Conservation (phyloP, 2,797 vertebrate genomes). For the Potorous gilbertii region DNA sequence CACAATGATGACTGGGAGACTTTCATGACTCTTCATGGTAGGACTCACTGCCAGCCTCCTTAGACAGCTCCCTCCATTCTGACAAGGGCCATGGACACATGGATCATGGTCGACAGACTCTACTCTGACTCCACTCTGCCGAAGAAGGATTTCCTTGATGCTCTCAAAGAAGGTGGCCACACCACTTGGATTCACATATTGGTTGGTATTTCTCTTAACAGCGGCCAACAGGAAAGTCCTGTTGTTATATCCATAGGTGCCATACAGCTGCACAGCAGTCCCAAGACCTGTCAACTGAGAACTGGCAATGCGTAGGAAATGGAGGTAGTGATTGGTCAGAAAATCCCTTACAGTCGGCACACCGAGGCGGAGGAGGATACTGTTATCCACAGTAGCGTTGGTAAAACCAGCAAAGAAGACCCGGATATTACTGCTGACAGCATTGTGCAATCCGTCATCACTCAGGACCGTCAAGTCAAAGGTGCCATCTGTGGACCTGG, state of each 20-base stretch:
- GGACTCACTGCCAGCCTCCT: slow-evolving; percentile 90
- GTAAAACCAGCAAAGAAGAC: slow-evolving; percentile 92
- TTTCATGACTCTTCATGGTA: slow-evolving; percentile 89
- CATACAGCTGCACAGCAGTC: slow-evolving; percentile 93
- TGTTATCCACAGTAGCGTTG: slow-evolving; percentile 96
- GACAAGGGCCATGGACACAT: slow-evolving; percentile 93
- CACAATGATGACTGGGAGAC: slow-evolving; percentile 92
- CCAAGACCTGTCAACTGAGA: slow-evolving; percentile 96
- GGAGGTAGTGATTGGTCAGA: slow-evolving; percentile 94
- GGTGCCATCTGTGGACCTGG: slow-evolving; percentile 92
- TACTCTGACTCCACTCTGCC: slow-evolving; percentile 94
- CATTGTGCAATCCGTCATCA: slow-evolving; percentile 92
- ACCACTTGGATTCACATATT: slow-evolving; percentile 95
- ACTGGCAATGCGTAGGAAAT: slow-evolving; percentile 93
- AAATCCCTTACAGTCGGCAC: slow-evolving; percentile 89
- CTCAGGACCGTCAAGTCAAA: slow-evolving; percentile 94
- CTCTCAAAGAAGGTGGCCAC: slow-evolving; percentile 98
- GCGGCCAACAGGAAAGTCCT: slow-evolving; percentile 95
- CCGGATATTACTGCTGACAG: slow-evolving; percentile 91
- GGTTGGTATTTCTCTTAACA: slow-evolving; percentile 89
- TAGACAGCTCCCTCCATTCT: slow-evolving; percentile 95
- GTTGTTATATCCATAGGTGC: slow-evolving; percentile 92
- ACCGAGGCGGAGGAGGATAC: slow-evolving; percentile 92
- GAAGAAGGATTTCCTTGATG: slow-evolving; percentile 93
- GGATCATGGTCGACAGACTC: slow-evolving; percentile 96